Conservation (phyloP, 2,888 invertebrate genomes). For the Sycophila texana region DNA sequence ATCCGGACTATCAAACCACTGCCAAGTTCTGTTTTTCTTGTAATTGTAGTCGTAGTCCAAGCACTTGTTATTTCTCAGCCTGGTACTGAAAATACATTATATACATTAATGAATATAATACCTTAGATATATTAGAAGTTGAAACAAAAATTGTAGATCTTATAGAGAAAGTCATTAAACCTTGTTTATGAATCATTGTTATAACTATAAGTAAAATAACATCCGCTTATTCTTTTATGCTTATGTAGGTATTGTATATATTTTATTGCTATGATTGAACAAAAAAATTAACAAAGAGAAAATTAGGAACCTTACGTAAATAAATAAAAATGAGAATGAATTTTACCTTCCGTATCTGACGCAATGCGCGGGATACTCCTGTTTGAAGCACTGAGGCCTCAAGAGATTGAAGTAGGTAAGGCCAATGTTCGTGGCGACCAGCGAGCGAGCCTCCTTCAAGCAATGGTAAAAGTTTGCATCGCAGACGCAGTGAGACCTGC, state of each 20-base stretch:
- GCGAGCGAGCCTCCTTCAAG: conserved; percentile 78
- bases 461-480: conserved; percentile 83
- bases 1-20: conserved; percentile 81
- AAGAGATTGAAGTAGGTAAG: conserved; percentile 85
- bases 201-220: too few relatives aligned
- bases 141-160: too few relatives aligned
- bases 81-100: conserved; percentile 40
- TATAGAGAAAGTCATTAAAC: too few relatives aligned
- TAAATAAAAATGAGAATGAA: conserved; percentile 54
- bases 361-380: conserved; percentile 62
- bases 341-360: conserved; percentile 60
- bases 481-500: conserved; percentile 84
- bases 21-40: conserved; percentile 77
- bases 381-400: conserved; percentile 83
- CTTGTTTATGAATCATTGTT: too few relatives aligned
- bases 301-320: background rate
- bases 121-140: background rate
- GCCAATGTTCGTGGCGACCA: conserved; percentile 80
- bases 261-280: too few relatives aligned
- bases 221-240: too few relatives aligned
- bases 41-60: conserved; percentile 78
- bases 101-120: background rate
- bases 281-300: too few relatives aligned
- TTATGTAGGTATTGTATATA: too few relatives aligned
- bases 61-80: conserved; percentile 73